Percentiles rank a stretch among this genome's conserved stretches.
phyloP scores from a whole-genome alignment of 1,140 invertebrate species.

The Bombus picipes region DNA sequence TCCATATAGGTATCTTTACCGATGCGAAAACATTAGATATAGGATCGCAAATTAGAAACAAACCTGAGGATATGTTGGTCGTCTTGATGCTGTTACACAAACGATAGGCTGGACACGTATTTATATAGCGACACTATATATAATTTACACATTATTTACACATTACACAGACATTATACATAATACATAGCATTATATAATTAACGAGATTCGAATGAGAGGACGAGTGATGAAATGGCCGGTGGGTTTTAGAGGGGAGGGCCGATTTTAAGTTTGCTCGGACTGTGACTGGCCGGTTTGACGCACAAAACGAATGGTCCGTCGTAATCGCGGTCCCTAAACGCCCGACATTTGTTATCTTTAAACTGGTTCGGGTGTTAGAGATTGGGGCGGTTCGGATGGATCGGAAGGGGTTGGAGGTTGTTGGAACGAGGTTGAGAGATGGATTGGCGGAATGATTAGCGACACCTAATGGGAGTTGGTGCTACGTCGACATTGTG shows the following conservation, averaged over 20 bases:
- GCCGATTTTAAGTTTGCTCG: slow-evolving; percentile 38
- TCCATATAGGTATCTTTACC: not conserved
- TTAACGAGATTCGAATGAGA: slow-evolving; percentile 33
- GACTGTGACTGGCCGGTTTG: slow-evolving; percentile 23
- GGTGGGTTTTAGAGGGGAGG: slow-evolving; percentile 10
- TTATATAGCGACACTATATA: slow-evolving; percentile 31
- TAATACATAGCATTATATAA: not conserved
- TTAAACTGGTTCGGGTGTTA: slow-evolving; percentile 62
- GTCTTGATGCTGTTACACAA: not conserved
- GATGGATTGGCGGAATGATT: slow-evolving; percentile 70
- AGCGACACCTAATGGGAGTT: slow-evolving; percentile 66
- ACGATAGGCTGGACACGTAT: slow-evolving; percentile 3
- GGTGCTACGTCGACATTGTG: slow-evolving; percentile 31
- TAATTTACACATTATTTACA: no score
- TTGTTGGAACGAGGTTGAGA: slow-evolving; percentile 8
- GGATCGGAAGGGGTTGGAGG: slow-evolving; percentile 12
- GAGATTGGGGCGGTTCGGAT: slow-evolving; percentile 20
- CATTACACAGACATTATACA: no score
- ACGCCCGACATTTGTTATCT: slow-evolving; percentile 75
- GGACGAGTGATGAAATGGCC: slow-evolving; percentile 9
- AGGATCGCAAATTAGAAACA: not conserved
- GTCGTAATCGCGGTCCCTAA: slow-evolving; percentile 69
- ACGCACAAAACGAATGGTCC: slow-evolving; percentile 68
- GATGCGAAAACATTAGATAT: not conserved
- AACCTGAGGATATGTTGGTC: not conserved